Base-by-base conservation (phyloP, 2,797 vertebrate genomes). In the Brachyrhaphis roseni region DNA sequence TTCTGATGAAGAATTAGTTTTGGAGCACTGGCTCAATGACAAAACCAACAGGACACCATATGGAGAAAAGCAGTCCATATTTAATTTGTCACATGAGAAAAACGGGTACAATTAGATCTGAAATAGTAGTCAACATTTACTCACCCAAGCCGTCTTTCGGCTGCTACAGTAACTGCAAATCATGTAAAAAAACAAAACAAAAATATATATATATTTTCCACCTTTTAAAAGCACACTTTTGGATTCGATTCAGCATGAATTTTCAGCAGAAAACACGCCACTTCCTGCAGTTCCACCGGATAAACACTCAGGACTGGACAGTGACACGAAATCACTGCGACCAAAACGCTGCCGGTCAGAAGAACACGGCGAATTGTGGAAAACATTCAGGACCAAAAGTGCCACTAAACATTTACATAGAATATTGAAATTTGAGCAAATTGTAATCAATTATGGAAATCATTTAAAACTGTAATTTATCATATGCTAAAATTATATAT, bases 21-120 rank as follows among this genome's bases (percentile, higher is more conserved):
- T 64, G 31, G 62, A 31, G 53, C 26, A 49, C 5, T 13, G 47
- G 28, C 23, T 78, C 2, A 1, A 28, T 64, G 26, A 82, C 16
- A n/a, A 75, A 87, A 78, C 8, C 12, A 81, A 62, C 59, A 72
- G 34, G 71, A 80, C 80, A 87, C 71, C 64, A 46, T 23, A 59
- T 84, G 45, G 57, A 89, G 79, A 92, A 90, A 90, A 90, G 81
- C 87, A 87, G 85, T 80, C 83, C 73, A 85, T 89, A 75, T 95
- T 94, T 94, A 93, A 91, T 94, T 78, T 90, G 82, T 92, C 87
- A 86, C 86, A 92, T 89, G 90, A 92, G 91, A 93, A 92, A 93
- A 90, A 88, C 90, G 93, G 85, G 76, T 89, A 76, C 84, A 91
- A 75, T 83, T 73, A 77, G 85, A 90, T 91, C 80, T 84, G 79